Evolutionary conservation across 2,888 invertebrate genomes (phyloP), one percentile per base, ranked within the genome.

Genomic region (Nephrotoma flavescens): DNA sequence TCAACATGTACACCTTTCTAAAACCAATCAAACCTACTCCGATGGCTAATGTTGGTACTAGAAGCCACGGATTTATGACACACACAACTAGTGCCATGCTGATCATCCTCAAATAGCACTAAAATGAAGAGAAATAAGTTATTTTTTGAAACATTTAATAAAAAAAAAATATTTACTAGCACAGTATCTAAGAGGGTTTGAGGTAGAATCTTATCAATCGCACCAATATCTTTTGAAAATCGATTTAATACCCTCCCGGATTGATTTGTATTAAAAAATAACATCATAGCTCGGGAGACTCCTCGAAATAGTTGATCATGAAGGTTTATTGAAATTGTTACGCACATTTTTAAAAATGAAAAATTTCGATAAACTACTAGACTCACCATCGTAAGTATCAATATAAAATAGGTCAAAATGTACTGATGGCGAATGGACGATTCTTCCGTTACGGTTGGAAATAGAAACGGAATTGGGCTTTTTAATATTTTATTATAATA

Each of bases 241-340:
- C 96, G 92, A 91, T 96, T 96, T 45, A 96, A 90, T 88, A 96
- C 94, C 87, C 94, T 92, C 7, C 95, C 95, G 91, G 92, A 89
- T 90, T 95, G 94, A 90, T 96, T 96, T 87, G 93, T 94, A 90
- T 96, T 95, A 91, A 96, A 97, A 92, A 97, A 97, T 90, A 94
- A 93, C 93, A 96, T 95, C 0, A 94, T 94, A 0, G 95, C 94
- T 86, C 94, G 92, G 0, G 95, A 94, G 0, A 97, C 94, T 0
- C 94, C 94, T 86, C 94, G 93, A 89, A 98, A 97, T 93, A 98
- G 96, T 1, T 91, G 92, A 89, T 96, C 95, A 90, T 98, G 98
- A 0, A 98, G 92, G 2, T 92, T 93, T 31, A 94, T 92, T 0
- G 97, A 97, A 0, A 97, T 95, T 41, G 92, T 93, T 90, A 97